Evolutionary conservation across 2,888 invertebrate genomes (phyloP).

Genomic region (Troides helena): DNA sequence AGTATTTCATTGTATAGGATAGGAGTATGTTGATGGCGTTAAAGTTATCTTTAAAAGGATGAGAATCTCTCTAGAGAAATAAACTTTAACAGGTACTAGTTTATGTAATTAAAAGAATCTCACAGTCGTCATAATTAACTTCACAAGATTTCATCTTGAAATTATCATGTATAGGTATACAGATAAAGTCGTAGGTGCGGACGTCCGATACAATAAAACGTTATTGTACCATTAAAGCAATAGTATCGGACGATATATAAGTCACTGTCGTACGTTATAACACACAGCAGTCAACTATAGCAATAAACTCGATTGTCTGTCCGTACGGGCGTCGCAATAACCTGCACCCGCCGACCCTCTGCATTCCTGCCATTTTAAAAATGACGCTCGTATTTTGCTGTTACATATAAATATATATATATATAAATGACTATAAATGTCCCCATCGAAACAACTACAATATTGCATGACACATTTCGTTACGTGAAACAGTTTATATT

Average conservation of each 20-base stretch:
- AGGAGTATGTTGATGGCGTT: no score
- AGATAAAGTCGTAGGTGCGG: conserved; percentile 8
- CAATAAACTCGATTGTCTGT: conserved; percentile 30
- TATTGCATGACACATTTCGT: not conserved
- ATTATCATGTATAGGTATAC: not conserved
- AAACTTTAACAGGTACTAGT: no score
- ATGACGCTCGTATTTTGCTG: conserved; percentile 17
- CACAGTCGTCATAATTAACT: not conserved
- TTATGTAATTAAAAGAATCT: no score
- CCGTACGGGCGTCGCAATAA: conserved; percentile 29
- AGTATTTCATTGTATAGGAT: no score
- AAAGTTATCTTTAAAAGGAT: no score
- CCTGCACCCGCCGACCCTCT: conserved; percentile 19
- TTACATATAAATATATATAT: not conserved
- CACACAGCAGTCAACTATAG: conserved; percentile 27
- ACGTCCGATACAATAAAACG: conserved; percentile 23
- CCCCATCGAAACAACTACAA: not conserved
- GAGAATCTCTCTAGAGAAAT: no score
- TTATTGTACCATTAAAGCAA: conserved; percentile 26
- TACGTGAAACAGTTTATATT: not conserved
- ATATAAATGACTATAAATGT: conserved; percentile 11
- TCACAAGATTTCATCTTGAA: not conserved
- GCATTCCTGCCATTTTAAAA: conserved; percentile 16
- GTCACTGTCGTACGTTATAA: conserved; percentile 22
- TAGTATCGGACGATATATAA: conserved; percentile 27